Percentiles rank a stretch among this genome's conserved stretches.
Conservation (phyloP, 2,797 vertebrate genomes). For the Myotis planiceps region DNA sequence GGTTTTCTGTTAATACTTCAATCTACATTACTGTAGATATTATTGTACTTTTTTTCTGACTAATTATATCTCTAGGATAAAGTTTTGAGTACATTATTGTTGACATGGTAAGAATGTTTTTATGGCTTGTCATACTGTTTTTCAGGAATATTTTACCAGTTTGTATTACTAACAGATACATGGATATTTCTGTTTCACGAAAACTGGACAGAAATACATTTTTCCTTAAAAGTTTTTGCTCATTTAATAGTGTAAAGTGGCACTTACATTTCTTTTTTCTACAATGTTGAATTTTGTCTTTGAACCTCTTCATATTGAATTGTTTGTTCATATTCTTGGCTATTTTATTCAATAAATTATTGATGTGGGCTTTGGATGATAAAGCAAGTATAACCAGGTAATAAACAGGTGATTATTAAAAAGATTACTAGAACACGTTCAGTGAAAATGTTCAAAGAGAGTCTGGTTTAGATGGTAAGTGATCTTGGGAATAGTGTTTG, state of each 20-base stretch:
- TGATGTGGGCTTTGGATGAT: background rate
- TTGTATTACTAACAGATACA: background rate
- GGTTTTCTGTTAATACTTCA: conserved; percentile 47
- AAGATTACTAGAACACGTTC: background rate
- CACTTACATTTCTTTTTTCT: background rate
- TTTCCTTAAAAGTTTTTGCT: background rate
- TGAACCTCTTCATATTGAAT: background rate
- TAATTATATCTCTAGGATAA: background rate
- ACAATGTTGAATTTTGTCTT: background rate
- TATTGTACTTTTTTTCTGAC: background rate
- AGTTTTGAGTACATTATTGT: conserved; percentile 8
- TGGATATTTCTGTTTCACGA: background rate
- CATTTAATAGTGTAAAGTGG: background rate
- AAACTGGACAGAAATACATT: background rate
- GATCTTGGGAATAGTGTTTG: background rate
- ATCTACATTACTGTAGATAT: background rate
- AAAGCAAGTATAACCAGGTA: background rate
- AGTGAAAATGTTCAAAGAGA: background rate
- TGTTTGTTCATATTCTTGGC: conserved; percentile 4
- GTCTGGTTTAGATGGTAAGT: background rate
- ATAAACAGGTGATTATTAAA: background rate
- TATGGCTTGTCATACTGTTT: background rate
- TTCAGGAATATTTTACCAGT: background rate
- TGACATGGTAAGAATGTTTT: background rate
- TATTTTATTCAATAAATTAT: background rate